Evolutionary conservation across 2,797 vertebrate species (phyloP).

Genomic region (Propithecus perrieri): DNA sequence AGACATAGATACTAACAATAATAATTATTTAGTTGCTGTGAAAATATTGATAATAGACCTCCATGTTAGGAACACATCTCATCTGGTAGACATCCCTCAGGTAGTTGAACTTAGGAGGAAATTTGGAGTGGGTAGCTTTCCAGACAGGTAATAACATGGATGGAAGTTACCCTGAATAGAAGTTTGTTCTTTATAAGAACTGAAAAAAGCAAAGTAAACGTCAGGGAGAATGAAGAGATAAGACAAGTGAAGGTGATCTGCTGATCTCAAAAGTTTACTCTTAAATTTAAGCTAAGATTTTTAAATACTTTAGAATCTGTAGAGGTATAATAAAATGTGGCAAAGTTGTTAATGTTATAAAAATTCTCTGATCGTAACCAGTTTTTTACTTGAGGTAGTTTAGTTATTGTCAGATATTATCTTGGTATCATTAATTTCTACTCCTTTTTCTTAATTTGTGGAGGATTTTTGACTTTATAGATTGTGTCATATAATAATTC

Average conservation of each 20-base stretch:
- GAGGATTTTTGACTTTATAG: background rate
- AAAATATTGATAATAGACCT: background rate
- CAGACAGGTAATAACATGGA: background rate
- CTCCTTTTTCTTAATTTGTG: background rate
- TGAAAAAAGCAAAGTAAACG: background rate
- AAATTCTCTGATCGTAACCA: background rate
- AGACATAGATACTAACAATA: background rate
- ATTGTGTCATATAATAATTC: background rate
- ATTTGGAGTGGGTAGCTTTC: background rate
- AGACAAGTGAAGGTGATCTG: background rate
- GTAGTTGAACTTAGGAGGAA: background rate
- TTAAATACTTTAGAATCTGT: background rate
- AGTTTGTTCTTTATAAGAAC: background rate
- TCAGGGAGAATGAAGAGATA: background rate
- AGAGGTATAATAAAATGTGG: background rate
- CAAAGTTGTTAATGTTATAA: background rate
- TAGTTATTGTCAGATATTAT: background rate
- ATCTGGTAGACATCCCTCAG: background rate
- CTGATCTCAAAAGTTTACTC: background rate
- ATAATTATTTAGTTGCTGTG: background rate
- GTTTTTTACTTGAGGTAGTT: slow-evolving; percentile 17
- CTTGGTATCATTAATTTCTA: background rate
- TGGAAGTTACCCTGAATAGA: background rate
- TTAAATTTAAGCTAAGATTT: slow-evolving; percentile 9
- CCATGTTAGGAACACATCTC: background rate